phyloP scores from a whole-genome alignment of 2,797 vertebrate genomes.

The Chaenodraco wilsoni region DNA sequence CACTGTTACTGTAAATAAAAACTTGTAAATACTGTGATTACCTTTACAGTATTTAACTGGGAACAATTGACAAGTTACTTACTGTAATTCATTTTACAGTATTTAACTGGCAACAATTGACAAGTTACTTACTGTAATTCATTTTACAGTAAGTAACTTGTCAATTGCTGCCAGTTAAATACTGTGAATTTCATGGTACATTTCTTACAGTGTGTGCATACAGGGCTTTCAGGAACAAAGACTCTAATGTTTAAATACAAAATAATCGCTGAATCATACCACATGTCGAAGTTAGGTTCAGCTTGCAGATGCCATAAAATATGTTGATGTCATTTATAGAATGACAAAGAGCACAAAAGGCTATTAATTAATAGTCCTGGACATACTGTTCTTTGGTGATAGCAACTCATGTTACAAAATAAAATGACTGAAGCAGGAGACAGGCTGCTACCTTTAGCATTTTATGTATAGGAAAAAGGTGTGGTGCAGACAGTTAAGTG shows the following conservation, averaged over 20 bases:
- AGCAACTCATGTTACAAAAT: conserved; percentile 19
- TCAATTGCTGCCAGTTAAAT: too few species aligned
- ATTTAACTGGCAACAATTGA: too few species aligned
- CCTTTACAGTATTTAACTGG: too few species aligned
- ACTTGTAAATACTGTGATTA: too few species aligned
- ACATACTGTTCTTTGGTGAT: conserved; percentile 24
- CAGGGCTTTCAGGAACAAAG: conserved; percentile 10
- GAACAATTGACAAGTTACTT: too few species aligned
- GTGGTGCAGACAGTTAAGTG: neutral
- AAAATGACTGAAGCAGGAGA: conserved; percentile 22
- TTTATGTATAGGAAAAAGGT: conserved; percentile 32
- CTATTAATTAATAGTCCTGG: conserved; percentile 24
- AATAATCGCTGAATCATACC: conserved; percentile 6
- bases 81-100: too few species aligned
- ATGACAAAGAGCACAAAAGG: conserved; percentile 29
- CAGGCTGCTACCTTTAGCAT: conserved; percentile 22
- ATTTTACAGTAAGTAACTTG: too few species aligned
- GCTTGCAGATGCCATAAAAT: conserved; percentile 13
- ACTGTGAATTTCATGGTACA: too few species aligned
- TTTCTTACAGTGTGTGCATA: neutral
- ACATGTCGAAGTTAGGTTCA: conserved; percentile 1
- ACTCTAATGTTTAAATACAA: conserved; percentile 17
- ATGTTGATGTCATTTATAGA: conserved; percentile 24
- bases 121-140: too few species aligned
- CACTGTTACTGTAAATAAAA: too few species aligned